Conservation (phyloP, 2,113 vertebrate species). For the Hemiscyllium ocellatum region DNA sequence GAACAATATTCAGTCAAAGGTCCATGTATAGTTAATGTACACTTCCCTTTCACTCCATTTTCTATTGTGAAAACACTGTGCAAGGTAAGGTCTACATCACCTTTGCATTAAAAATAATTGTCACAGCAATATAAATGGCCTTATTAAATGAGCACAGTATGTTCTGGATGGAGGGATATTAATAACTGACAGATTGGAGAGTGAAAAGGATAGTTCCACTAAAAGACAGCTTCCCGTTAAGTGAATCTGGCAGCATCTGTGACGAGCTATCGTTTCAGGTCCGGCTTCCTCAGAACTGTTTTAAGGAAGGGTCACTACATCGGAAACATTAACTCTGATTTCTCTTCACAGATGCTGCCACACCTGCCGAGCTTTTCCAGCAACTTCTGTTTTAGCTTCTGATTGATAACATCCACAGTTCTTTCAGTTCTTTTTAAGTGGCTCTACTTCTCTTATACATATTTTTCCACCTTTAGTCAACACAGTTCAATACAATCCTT, state of each 20-base stretch:
- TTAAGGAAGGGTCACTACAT: too few species aligned
- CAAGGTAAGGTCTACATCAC: neutral
- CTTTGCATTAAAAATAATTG: neutral
- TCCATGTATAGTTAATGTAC: neutral
- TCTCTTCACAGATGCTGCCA: too few species aligned
- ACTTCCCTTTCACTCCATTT: neutral
- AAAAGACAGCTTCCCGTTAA: neutral
- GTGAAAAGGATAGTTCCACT: neutral
- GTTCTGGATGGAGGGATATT: neutral
- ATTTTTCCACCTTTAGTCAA: neutral
- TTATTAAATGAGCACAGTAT: neutral
- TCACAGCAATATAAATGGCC: neutral
- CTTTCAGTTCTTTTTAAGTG: too few species aligned
- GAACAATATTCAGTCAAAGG: neutral
- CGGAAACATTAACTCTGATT: too few species aligned
- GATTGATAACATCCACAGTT: too few species aligned
- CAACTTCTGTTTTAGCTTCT: too few species aligned
- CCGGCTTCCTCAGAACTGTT: too few species aligned
- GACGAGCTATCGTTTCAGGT: too few species aligned
- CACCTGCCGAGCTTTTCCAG: too few species aligned
- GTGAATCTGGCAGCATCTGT: too few species aligned
- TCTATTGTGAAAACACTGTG: neutral
- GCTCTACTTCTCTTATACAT: neutral
- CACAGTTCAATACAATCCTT: neutral
- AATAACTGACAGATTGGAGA: neutral